Evolutionary conservation across 2,113 vertebrate species (phyloP).

Genomic region (Numenius arquata): DNA sequence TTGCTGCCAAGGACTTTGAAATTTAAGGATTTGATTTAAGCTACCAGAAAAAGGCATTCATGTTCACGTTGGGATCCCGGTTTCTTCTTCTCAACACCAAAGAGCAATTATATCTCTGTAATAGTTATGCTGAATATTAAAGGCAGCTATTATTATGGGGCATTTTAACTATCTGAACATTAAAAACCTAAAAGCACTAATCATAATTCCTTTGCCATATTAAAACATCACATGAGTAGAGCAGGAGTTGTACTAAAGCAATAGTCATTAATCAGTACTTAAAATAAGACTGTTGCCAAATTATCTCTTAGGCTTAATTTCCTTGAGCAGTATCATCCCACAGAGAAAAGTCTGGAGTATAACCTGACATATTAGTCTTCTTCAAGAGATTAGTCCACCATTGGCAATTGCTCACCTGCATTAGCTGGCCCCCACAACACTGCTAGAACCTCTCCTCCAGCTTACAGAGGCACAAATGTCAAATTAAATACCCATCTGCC

Average conservation of each 20-base stretch:
- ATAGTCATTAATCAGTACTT: constrained; percentile 53
- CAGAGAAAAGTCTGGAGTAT: constrained; percentile 3
- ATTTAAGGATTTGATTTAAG: constrained; percentile 57
- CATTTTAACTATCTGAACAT: constrained; percentile 46
- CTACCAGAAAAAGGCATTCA: constrained; percentile 29
- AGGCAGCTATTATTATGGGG: constrained; percentile 2
- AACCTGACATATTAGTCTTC: constrained; percentile 4
- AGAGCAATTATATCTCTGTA: constrained; percentile 17
- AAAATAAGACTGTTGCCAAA: constrained; percentile 43
- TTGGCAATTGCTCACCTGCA: neutral
- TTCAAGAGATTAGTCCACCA: neutral
- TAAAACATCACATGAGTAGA: constrained; percentile 60
- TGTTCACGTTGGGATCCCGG: neutral
- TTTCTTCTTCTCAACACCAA: constrained; percentile 44
- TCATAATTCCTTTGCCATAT: constrained; percentile 54
- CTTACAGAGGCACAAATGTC: neutral
- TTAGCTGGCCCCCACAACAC: neutral
- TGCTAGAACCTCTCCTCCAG: neutral
- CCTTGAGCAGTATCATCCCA: constrained; percentile 36
- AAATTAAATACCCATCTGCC: constrained; percentile 8
- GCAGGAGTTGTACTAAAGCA: constrained; percentile 42
- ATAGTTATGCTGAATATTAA: constrained; percentile 62
- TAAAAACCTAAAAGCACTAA: constrained; percentile 57
- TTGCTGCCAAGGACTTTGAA: constrained; percentile 50
- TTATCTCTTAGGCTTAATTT: constrained; percentile 53